phyloP scores from a whole-genome alignment of 1,140 invertebrate species.

The Amphibalanus amphitrite region DNA sequence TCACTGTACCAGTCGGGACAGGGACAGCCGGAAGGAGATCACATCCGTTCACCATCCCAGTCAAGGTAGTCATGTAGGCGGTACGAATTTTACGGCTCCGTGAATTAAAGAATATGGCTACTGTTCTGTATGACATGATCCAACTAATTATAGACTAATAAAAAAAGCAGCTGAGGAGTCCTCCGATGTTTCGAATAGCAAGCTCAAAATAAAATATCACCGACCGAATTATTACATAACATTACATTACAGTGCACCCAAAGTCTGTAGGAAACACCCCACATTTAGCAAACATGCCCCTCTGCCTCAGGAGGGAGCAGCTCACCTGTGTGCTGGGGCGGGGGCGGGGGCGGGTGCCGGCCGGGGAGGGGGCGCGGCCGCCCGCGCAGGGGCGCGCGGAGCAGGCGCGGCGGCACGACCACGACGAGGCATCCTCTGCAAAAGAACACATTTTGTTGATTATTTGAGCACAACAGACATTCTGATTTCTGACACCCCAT shows the following conservation, averaged over 20 bases:
- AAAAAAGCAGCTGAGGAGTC: too few species aligned
- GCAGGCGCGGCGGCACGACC: not conserved
- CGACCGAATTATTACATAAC: not conserved
- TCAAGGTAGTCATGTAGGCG: not conserved
- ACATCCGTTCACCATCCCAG: not conserved
- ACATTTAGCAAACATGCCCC: too few species aligned
- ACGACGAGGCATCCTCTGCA: conserved; percentile 4
- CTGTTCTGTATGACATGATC: too few species aligned
- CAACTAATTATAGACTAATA: too few species aligned
- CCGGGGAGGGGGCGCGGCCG: not conserved
- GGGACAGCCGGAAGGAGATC: not conserved
- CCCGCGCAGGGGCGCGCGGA: not conserved
- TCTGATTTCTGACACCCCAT: too few species aligned
- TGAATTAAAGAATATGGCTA: not conserved
- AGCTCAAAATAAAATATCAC: not conserved
- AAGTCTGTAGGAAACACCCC: too few species aligned
- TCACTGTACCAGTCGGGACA: too few species aligned
- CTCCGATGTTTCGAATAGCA: too few species aligned
- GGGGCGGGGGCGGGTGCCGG: not conserved
- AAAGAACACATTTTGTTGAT: too few species aligned
- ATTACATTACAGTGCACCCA: not conserved
- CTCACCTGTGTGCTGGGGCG: not conserved
- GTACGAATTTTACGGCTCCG: not conserved
- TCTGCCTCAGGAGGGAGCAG: not conserved
- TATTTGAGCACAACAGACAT: too few species aligned